Evolutionary conservation across 2,888 invertebrate genomes (phyloP).

Genomic region (Seira sanloemensis): DNA sequence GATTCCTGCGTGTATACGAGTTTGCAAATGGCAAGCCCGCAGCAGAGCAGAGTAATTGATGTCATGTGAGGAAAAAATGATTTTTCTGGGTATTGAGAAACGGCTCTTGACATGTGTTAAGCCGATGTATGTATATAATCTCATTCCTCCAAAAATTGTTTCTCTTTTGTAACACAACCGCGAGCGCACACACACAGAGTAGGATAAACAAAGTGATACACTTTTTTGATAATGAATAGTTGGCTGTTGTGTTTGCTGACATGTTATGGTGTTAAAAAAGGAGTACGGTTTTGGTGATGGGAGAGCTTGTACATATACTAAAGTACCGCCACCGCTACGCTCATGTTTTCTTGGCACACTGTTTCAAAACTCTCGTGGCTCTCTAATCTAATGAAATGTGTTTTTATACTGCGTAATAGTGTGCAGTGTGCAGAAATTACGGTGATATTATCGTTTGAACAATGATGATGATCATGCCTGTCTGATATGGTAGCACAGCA

Average conservation of each 20-base stretch:
- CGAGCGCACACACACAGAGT: not conserved
- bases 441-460: slow-evolving; percentile 8
- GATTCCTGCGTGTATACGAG: too few species aligned
- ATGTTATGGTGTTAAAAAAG: slow-evolving; percentile 42
- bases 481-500: slow-evolving; percentile 12
- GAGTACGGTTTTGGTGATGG: slow-evolving; percentile 1
- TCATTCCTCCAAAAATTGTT: too few species aligned
- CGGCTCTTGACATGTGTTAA: too few species aligned
- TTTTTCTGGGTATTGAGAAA: too few species aligned
- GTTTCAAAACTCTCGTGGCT: not conserved
- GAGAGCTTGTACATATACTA: not conserved
- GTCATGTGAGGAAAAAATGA: too few species aligned
- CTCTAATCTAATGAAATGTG: not conserved
- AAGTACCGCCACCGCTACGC: not conserved
- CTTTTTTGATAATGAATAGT: slow-evolving; percentile 37
- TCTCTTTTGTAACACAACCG: not conserved
- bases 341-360: slow-evolving; percentile 1
- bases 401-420: not conserved
- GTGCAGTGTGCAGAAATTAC: not conserved
- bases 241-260: slow-evolving; percentile 54
- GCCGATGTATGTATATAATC: too few species aligned
- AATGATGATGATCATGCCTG: slow-evolving; percentile 13
- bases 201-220: slow-evolving; percentile 4
- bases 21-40: too few species aligned
- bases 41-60: too few species aligned